These are phyloP conservation scores for Caenorhabditis tropicalis DNA, from an alignment of 1,140 invertebrate species.

Conservation along the genomic window DNA sequence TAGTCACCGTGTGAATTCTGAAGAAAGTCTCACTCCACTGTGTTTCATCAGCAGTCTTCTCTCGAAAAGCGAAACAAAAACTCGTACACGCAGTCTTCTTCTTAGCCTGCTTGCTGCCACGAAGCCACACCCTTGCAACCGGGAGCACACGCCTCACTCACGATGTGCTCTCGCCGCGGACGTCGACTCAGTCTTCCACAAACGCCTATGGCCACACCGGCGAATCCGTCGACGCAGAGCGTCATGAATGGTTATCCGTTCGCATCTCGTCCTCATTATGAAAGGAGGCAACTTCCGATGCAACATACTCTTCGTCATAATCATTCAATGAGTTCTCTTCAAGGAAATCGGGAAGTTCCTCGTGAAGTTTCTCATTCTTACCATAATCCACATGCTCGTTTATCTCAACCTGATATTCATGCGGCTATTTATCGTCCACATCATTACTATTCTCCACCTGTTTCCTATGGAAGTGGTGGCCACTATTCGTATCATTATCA, in stretches of 20 bases:
- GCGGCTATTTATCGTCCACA: not conserved
- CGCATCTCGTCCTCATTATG: conserved; percentile 10
- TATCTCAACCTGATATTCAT: conserved; percentile 50
- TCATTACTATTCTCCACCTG: conserved; percentile 27
- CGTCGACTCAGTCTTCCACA: conserved; percentile 25
- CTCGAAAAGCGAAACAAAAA: not conserved
- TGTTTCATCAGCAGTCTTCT: conserved; percentile 2
- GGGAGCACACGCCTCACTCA: conserved; percentile 17
- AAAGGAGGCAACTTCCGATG: conserved; percentile 15
- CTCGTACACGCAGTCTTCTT: not conserved
- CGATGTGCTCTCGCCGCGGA: conserved; percentile 19
- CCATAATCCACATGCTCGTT: conserved; percentile 33
- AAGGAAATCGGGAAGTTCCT: not conserved
- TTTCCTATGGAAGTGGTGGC: not conserved
- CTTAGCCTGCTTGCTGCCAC: not conserved
- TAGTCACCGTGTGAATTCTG: conserved; percentile 14
- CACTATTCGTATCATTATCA: not conserved
- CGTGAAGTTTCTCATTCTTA: not conserved
- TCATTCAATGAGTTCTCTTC: conserved; percentile 13
- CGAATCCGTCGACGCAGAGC: not conserved
- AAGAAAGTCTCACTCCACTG: not conserved
- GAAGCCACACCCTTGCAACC: conserved; percentile 26
- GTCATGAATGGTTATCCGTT: conserved; percentile 31
- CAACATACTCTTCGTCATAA: conserved; percentile 35
- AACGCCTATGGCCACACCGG: conserved; percentile 15